Evolutionary conservation across 2,113 vertebrate genomes (phyloP).

Genomic region (Amazona guildingii): DNA sequence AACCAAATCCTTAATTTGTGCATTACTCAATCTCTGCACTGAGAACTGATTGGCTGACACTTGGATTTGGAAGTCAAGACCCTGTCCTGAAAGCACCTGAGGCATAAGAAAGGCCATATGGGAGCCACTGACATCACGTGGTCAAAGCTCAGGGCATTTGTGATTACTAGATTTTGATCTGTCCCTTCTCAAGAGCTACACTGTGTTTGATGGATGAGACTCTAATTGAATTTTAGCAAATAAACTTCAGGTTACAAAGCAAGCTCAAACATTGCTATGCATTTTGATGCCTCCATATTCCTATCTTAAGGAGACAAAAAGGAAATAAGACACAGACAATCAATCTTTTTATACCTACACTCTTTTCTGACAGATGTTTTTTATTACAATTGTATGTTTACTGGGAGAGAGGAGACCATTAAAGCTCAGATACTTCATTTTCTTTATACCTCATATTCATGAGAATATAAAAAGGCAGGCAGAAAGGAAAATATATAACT

Average conservation of each 20-base stretch:
- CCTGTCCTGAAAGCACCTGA: background rate
- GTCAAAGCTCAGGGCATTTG: background rate
- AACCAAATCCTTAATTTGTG: background rate
- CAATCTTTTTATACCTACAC: background rate
- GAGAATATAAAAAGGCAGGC: background rate
- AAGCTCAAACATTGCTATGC: background rate
- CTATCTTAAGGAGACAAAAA: background rate
- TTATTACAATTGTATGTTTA: background rate
- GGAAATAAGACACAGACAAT: background rate
- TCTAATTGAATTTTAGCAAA: constrained; percentile 14
- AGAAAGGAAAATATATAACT: background rate
- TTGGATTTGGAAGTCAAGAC: background rate
- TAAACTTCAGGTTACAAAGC: background rate
- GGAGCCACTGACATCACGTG: background rate
- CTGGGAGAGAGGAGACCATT: background rate
- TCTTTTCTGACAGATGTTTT: background rate
- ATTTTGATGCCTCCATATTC: background rate
- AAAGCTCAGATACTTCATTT: background rate
- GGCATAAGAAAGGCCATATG: background rate
- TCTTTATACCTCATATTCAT: background rate
- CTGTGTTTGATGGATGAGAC: background rate
- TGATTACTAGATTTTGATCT: background rate
- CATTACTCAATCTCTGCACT: background rate
- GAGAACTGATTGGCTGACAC: background rate
- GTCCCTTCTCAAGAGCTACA: background rate